A percentile compares a stretch with the other conserved stretches of the same genome.
phyloP scores from a whole-genome alignment of 2,888 invertebrate species.

The Lepidonotus clava region DNA sequence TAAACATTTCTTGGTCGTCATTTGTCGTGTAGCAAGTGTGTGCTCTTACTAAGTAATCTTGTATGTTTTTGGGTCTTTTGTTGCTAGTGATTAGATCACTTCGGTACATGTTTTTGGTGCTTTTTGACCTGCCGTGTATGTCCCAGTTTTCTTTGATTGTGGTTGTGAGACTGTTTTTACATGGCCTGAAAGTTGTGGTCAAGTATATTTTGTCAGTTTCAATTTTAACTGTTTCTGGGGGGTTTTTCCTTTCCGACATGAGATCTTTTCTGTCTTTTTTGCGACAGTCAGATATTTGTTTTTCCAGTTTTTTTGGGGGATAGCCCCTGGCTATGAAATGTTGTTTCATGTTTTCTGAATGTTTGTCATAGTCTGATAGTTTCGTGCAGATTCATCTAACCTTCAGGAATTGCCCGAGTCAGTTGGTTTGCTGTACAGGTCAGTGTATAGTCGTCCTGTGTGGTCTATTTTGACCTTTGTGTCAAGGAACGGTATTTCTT shows the following conservation, averaged over 20 bases:
- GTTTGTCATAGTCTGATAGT: background rate
- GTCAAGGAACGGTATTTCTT: background rate
- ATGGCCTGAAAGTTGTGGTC: background rate
- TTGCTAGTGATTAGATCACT: background rate
- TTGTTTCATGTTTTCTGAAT: background rate
- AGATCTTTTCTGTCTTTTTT: background rate
- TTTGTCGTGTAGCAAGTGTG: too few relatives aligned
- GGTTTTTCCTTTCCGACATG: background rate
- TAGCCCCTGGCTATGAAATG: background rate
- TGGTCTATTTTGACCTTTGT: background rate
- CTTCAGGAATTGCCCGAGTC: background rate
- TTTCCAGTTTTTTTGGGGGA: background rate
- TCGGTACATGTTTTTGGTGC: background rate
- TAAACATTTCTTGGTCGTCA: too few relatives aligned
- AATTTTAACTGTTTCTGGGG: background rate
- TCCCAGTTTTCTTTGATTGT: background rate
- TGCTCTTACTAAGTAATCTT: background rate
- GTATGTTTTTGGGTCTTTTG: background rate
- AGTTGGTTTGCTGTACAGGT: slow-evolving; percentile 19
- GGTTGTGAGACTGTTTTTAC: background rate
- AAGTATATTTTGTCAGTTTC: background rate
- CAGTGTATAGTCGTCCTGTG: background rate
- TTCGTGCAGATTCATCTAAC: background rate
- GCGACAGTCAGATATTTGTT: background rate
- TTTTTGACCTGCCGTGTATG: background rate